Evolutionary conservation across 2,113 vertebrate genomes (phyloP).

Genomic region (Catharus minimus): DNA sequence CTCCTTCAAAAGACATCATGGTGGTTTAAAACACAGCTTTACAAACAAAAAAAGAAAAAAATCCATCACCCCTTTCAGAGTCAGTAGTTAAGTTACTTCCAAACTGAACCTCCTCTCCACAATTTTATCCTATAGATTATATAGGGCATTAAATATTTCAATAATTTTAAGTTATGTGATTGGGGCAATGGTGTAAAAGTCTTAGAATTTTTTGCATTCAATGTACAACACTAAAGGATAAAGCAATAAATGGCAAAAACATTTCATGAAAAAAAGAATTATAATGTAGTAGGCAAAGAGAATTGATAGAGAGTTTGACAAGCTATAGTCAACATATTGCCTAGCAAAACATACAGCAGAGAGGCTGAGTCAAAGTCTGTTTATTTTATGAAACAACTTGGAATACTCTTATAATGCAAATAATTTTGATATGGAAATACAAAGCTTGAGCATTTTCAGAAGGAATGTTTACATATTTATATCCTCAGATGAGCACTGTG

Average conservation of each 20-base stretch:
- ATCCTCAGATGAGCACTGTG: not conserved
- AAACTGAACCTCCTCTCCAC: not conserved
- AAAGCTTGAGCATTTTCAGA: not conserved
- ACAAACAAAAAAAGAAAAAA: not conserved
- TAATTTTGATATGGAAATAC: not conserved
- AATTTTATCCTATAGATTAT: not conserved
- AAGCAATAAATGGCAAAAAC: not conserved
- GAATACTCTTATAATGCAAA: not conserved
- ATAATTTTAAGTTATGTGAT: not conserved
- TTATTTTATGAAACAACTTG: not conserved
- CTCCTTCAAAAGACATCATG: not conserved
- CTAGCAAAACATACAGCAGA: not conserved
- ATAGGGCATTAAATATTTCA: not conserved
- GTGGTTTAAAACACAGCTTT: not conserved
- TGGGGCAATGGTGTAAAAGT: not conserved
- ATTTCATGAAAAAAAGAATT: rapidly evolving
- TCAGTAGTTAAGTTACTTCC: not conserved
- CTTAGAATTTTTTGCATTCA: not conserved
- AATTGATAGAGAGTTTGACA: not conserved
- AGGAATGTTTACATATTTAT: not conserved
- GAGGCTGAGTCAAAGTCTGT: not conserved
- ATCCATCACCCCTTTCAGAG: not conserved
- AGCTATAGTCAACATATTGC: not conserved
- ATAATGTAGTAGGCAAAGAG: not conserved
- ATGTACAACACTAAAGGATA: not conserved